Percentiles rank a stretch among this genome's conserved stretches.
These are phyloP conservation scores for Anguilla megastoma DNA, from an alignment of 2,797 vertebrate species.

Conservation along the genomic window DNA sequence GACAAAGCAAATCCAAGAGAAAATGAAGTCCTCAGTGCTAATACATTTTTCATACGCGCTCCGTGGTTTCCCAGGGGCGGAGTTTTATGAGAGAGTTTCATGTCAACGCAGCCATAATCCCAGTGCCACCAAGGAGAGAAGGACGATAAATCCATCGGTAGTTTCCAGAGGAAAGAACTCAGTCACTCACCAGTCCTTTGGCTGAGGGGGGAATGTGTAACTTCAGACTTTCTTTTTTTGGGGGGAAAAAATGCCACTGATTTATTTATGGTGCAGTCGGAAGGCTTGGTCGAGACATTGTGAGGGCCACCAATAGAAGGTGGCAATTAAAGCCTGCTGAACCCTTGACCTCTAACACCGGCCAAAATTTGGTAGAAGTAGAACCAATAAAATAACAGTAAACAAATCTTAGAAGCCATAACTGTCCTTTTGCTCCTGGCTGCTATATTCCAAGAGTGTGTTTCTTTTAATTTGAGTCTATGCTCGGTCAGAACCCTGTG, in stretches of 20 bases:
- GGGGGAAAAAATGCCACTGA: neutral
- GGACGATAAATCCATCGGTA: slow-evolving; percentile 24
- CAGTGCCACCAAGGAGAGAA: slow-evolving; percentile 2
- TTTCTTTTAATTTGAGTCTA: too few relatives aligned
- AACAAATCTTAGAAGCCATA: too few relatives aligned
- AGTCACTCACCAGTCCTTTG: neutral
- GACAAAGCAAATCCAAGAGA: slow-evolving; percentile 8
- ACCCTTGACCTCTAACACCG: too few relatives aligned
- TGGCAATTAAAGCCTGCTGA: too few relatives aligned
- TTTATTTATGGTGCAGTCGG: slow-evolving; percentile 29
- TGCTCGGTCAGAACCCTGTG: too few relatives aligned
- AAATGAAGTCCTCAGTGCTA: slow-evolving; percentile 18
- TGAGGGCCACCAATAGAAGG: neutral
- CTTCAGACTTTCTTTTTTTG: neutral
- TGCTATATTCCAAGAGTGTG: too few relatives aligned
- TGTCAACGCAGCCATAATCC: slow-evolving; percentile 18
- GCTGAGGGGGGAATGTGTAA: neutral
- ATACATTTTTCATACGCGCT: slow-evolving; percentile 24
- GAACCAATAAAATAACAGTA: too few relatives aligned
- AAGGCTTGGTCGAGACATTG: slow-evolving; percentile 18
- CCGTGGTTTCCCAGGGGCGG: slow-evolving; percentile 18
- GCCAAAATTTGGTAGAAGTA: too few relatives aligned
- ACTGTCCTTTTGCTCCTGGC: too few relatives aligned
- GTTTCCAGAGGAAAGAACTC: slow-evolving; percentile 19
- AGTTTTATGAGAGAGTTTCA: slow-evolving; percentile 19